These are phyloP conservation scores for Epizoanthus illoricatus DNA, from an alignment of 92 coral and sea anemone genomes.

Conservation along the genomic window DNA sequence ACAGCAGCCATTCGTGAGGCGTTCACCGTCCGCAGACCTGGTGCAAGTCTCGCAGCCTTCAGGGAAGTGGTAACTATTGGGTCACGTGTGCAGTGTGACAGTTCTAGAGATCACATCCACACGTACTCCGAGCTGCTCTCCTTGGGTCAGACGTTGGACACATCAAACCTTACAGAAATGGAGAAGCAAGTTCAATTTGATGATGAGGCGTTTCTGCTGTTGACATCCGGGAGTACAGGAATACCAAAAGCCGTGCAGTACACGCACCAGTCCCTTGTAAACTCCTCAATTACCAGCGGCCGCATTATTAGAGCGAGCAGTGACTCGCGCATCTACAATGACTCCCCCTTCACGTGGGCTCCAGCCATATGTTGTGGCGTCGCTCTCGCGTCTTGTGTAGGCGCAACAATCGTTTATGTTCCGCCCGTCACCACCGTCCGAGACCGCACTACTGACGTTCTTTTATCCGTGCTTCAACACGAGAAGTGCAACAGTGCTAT, in stretches of 20 bases:
- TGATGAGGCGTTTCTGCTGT: slow-evolving; percentile 10
- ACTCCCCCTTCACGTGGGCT: slow-evolving; percentile 49
- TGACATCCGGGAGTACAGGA: slow-evolving; percentile 59
- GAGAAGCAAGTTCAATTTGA: slow-evolving; percentile 7
- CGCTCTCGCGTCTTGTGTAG: not conserved
- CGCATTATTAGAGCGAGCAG: slow-evolving; percentile 11
- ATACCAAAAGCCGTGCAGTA: slow-evolving; percentile 46
- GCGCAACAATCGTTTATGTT: slow-evolving; percentile 38
- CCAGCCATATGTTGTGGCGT: slow-evolving; percentile 11
- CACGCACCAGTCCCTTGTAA: slow-evolving; percentile 51
- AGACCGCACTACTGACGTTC: slow-evolving; percentile 25
- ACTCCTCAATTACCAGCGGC: slow-evolving; percentile 35
- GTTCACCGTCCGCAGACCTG: not conserved
- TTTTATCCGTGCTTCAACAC: slow-evolving; percentile 36
- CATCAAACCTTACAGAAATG: not conserved
- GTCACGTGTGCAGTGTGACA: slow-evolving; percentile 11
- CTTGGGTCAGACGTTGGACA: not conserved
- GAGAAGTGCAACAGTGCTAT: slow-evolving; percentile 49
- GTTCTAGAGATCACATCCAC: slow-evolving; percentile 20
- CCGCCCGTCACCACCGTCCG: slow-evolving; percentile 47
- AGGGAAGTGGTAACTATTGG: slow-evolving; percentile 18
- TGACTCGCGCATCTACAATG: slow-evolving; percentile 24
- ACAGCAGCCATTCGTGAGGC: not conserved
- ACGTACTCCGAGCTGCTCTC: slow-evolving; percentile 17
- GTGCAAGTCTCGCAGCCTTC: not conserved